Conservation (phyloP, 2,888 invertebrate species). For the Leucania comma region DNA sequence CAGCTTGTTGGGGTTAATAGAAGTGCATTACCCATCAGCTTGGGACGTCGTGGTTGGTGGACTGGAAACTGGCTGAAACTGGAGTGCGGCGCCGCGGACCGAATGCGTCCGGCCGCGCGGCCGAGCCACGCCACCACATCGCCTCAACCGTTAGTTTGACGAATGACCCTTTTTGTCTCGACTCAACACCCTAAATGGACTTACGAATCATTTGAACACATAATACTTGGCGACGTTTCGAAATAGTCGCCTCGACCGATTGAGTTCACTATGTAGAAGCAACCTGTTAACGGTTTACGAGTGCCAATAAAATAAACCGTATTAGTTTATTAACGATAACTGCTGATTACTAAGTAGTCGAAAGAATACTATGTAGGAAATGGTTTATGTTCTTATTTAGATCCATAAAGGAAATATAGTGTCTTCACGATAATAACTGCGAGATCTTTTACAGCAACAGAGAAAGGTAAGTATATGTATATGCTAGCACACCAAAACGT, state of each 20-base stretch:
- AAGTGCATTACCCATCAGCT: constrained; percentile 74
- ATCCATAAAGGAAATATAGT: background rate
- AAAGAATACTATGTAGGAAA: background rate
- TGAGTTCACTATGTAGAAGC: constrained; percentile 1
- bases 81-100: constrained; percentile 67
- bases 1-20: constrained; percentile 74
- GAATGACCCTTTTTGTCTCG: constrained; percentile 75
- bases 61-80: constrained; percentile 62
- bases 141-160: constrained; percentile 63
- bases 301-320: constrained; percentile 25
- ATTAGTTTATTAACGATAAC: constrained; percentile 2
- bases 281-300: constrained; percentile 34
- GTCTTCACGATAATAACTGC: no score
- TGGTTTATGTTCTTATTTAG: background rate
- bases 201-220: constrained; percentile 70
- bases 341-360: constrained; percentile 18
- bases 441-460: no score
- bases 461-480: no score
- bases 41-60: constrained; percentile 62
- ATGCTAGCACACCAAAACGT: no score
- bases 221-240: constrained; percentile 2
- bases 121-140: constrained; percentile 48
- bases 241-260: constrained; percentile 24
- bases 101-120: constrained; percentile 54
- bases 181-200: constrained; percentile 73